A percentile compares a stretch with the other conserved stretches of the same genome.
phyloP scores from a whole-genome alignment of 2,113 vertebrate species.

The Heptranchias perlo region DNA sequence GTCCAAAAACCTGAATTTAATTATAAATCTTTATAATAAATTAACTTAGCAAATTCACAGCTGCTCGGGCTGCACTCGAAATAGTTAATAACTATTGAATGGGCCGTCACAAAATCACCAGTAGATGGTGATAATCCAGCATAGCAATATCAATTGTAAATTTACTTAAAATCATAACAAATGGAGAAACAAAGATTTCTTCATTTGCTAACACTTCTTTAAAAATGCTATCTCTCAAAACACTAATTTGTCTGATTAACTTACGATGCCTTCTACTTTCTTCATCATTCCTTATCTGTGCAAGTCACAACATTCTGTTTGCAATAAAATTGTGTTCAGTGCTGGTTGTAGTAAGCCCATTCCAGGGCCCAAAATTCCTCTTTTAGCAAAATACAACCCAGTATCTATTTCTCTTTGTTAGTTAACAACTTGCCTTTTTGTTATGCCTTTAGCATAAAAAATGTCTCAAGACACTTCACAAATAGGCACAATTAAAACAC shows the following conservation, averaged over 20 bases:
- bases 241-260: neutral
- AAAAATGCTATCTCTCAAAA: neutral
- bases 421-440: neutral
- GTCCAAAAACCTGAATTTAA: neutral
- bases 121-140: slow-evolving; percentile 21
- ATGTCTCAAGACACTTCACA: neutral
- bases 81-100: neutral
- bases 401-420: neutral
- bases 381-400: neutral
- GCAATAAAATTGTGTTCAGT: neutral
- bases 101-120: neutral
- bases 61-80: neutral
- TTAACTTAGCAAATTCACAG: neutral
- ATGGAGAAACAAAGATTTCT: neutral
- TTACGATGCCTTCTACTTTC: neutral
- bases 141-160: neutral
- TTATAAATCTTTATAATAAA: neutral
- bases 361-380: neutral
- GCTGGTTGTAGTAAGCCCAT: neutral
- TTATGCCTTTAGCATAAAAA: neutral
- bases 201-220: neutral
- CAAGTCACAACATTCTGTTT: neutral
- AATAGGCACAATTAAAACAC: neutral
- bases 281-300: neutral
- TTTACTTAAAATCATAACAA: neutral